Conservation (phyloP, 1,140 invertebrate genomes). For the Drosophila guanche region DNA sequence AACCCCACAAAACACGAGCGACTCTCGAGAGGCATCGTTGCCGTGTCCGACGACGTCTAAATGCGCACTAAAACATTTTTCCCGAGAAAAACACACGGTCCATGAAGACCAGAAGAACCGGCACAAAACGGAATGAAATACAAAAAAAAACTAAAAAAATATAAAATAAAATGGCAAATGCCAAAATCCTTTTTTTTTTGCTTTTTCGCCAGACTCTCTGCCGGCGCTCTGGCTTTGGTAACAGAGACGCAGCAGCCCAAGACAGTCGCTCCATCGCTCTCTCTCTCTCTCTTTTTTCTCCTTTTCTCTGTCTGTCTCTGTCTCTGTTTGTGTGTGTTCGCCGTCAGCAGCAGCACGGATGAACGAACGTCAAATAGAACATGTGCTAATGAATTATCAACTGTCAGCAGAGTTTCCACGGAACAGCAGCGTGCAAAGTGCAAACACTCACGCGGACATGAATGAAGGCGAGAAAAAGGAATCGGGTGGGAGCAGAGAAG, state of each 20-base stretch:
- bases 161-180: conserved; percentile 7
- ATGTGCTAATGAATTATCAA: conserved; percentile 80
- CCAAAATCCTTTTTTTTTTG: conserved; percentile 33
- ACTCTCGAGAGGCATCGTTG: conserved; percentile 23
- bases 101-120: conserved; percentile 44
- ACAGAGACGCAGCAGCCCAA: conserved; percentile 72
- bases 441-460: conserved; percentile 69
- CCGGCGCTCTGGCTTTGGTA: conserved; percentile 54
- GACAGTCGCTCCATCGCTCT: conserved; percentile 40
- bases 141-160: conserved; percentile 23
- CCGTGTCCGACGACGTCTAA: conserved; percentile 67
- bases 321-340: conserved; percentile 18
- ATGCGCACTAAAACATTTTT: conserved; percentile 70
- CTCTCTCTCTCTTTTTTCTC: conserved; percentile 7
- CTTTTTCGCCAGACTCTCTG: conserved; percentile 14
- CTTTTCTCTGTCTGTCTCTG: conserved; percentile 7
- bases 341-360: conserved; percentile 61
- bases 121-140: conserved; percentile 51
- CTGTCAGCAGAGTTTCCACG: conserved; percentile 59
- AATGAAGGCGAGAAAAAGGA: conserved; percentile 20
- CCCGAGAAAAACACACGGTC: conserved; percentile 37
- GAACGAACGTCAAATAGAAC: conserved; percentile 80
- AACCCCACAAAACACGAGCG: conserved; percentile 57
- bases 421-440: conserved; percentile 68
- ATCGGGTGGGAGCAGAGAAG: neutral